Percentiles rank a stretch among this genome's conserved stretches.
Evolutionary conservation across 1,140 invertebrate genomes (phyloP).

Genomic region (Conus ventricosus): DNA sequence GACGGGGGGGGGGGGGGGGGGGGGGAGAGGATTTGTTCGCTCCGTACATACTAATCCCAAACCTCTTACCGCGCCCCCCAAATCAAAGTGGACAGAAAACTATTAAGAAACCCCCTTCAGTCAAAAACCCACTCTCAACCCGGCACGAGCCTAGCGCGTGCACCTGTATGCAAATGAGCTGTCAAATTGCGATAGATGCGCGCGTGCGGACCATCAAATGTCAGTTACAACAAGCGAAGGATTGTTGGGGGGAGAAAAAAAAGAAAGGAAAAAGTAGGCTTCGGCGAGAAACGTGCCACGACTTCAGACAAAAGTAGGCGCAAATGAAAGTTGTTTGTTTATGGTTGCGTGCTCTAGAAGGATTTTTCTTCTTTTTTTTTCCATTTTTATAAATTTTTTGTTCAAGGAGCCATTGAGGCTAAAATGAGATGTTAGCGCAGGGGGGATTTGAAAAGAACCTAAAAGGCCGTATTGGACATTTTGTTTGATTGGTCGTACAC

Average conservation of each 20-base stretch:
- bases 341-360: not conserved
- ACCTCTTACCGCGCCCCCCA: not conserved
- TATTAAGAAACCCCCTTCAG: not conserved
- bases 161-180: slow-evolving; percentile 29
- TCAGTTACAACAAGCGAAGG: slow-evolving; percentile 2
- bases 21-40: not conserved
- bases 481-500: not conserved
- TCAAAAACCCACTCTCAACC: not conserved
- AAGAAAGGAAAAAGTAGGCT: not conserved
- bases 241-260: not conserved
- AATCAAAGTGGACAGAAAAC: slow-evolving; percentile 7
- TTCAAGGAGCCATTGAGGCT: not conserved
- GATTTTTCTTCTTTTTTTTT: not conserved
- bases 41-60: not conserved
- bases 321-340: slow-evolving; percentile 10
- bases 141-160: slow-evolving; percentile 12
- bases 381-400: too few species aligned
- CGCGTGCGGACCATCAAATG: slow-evolving; percentile 26
- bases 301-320: not conserved
- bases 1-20: not conserved
- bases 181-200: slow-evolving; percentile 28
- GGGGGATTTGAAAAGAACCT: not conserved
- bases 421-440: not conserved
- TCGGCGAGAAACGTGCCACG: not conserved
- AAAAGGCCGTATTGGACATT: not conserved